phyloP scores from a whole-genome alignment of 2,797 vertebrate species.

The Sebastes steindachneri region DNA sequence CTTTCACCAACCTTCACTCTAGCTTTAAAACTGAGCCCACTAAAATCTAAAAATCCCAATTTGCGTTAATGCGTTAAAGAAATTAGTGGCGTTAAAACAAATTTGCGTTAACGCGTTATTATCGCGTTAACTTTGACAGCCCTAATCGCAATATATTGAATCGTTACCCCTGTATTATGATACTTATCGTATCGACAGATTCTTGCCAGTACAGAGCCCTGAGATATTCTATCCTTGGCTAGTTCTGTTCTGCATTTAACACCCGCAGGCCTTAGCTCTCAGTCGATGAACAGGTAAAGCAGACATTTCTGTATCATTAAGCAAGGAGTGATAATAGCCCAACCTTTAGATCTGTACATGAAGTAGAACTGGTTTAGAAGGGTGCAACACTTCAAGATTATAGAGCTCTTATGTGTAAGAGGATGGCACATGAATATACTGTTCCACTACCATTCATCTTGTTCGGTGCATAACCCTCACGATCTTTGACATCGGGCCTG shows the following conservation, averaged over 20 bases:
- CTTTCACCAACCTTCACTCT: not conserved
- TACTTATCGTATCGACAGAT: too few species aligned
- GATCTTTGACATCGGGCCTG: slow-evolving; percentile 53
- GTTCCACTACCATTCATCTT: slow-evolving; percentile 51
- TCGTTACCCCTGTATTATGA: too few species aligned
- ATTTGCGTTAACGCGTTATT: not conserved
- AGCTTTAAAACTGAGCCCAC: not conserved
- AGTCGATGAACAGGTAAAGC: slow-evolving; percentile 8
- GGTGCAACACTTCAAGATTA: slow-evolving; percentile 12
- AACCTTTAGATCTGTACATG: slow-evolving; percentile 5
- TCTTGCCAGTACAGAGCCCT: rapidly evolving
- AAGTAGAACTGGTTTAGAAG: slow-evolving; percentile 25
- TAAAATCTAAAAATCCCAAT: too few species aligned
- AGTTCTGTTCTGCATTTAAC: slow-evolving; percentile 21
- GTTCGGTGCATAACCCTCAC: slow-evolving; percentile 44
- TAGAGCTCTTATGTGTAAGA: slow-evolving; percentile 37
- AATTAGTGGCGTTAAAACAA: too few species aligned
- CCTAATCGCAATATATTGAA: too few species aligned
- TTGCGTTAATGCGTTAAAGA: too few species aligned
- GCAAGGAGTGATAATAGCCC: not conserved
- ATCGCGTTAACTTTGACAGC: too few species aligned
- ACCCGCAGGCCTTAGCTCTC: slow-evolving; percentile 2
- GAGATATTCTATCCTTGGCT: slow-evolving; percentile 29
- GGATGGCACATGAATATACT: slow-evolving; percentile 27
- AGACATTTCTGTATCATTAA: slow-evolving; percentile 14